These are phyloP conservation scores for Aphelinus atriplicis DNA, from an alignment of 1,140 invertebrate genomes.

Conservation along the genomic window DNA sequence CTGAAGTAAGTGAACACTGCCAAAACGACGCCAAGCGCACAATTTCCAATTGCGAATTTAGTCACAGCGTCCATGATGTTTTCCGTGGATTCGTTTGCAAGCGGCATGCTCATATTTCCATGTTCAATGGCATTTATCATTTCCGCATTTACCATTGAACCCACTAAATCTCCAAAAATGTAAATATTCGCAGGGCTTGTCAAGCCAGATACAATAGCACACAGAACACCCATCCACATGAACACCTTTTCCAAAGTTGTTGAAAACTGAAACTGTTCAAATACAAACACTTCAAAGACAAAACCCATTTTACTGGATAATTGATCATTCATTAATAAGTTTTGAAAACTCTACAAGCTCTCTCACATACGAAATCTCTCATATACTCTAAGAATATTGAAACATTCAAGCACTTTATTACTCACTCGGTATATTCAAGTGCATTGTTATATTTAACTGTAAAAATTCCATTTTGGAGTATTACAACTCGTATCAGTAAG, in stretches of 20 bases:
- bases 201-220: constrained; percentile 69
- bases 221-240: constrained; percentile 70
- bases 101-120: background rate
- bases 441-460: too few relatives aligned
- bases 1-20: constrained; percentile 72
- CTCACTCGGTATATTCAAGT: too few relatives aligned
- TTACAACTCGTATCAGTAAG: background rate
- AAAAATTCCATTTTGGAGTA: background rate
- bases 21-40: constrained; percentile 69
- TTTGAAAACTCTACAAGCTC: too few relatives aligned
- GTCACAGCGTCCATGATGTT: constrained; percentile 62
- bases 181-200: constrained; percentile 75
- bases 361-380: too few relatives aligned
- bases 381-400: too few relatives aligned
- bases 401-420: too few relatives aligned
- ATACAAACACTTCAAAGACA: too few relatives aligned
- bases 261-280: constrained; percentile 70
- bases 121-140: background rate
- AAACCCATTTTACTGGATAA: too few relatives aligned
- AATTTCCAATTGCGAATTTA: constrained; percentile 70
- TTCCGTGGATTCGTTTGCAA: constrained; percentile 41
- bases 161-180: constrained; percentile 75
- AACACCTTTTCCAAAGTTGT: constrained; percentile 69
- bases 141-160: constrained; percentile 61
- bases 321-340: too few relatives aligned